Evolutionary conservation across 2,113 vertebrate species (phyloP), one percentile per base, ranked within the genome.

Genomic region (Pelecanus crispus): DNA sequence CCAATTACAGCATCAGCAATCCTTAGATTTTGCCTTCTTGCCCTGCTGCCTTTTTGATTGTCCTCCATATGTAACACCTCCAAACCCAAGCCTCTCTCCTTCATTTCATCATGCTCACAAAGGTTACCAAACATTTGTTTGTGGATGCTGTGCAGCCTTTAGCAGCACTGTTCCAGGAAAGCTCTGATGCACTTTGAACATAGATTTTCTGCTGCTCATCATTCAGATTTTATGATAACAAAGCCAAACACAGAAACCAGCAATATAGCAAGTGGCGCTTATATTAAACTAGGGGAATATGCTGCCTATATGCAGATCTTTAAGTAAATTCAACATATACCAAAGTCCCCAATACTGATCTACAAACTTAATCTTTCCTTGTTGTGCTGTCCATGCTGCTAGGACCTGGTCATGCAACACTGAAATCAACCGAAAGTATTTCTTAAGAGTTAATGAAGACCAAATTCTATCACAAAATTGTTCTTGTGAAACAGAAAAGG

Each of bases 401-500:
- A 53, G 29, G 19, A 59, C 17, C 29, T 52, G 22, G 17, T 53
- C 17, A 84, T 2, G 1, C 7, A 85, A 74, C 12, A 38, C 9
- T 67, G n/a, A 89, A 52, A 71, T n/a, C 6, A 87, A 65, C 28
- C 40, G 44, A 16, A 75, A 75, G 11, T 77, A 74, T 66, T 85
- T 77, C 52, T 70, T 78, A 73, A 38, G 24, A 47, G 17, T 45
- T 81, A 74, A 71, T 11, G 31, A 85, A 62, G 21, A 40, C 3
- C 25, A 92, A 81, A 77, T 70, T 85, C 24, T 71, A 59, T 28
- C 14, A 72, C 31, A 86, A 73, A 58, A 24, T 28, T 45, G 2
- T 50, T 67, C 47, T 58, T 75, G 49, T 86, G 67, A 91, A 91
- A 88, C 9, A 72, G 50, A 94, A 96, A 77, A 72, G 22, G 44